Evolutionary conservation across 2,888 invertebrate species (phyloP), one percentile per base, ranked within the genome.

Genomic region (Platerodrilus igneus): DNA sequence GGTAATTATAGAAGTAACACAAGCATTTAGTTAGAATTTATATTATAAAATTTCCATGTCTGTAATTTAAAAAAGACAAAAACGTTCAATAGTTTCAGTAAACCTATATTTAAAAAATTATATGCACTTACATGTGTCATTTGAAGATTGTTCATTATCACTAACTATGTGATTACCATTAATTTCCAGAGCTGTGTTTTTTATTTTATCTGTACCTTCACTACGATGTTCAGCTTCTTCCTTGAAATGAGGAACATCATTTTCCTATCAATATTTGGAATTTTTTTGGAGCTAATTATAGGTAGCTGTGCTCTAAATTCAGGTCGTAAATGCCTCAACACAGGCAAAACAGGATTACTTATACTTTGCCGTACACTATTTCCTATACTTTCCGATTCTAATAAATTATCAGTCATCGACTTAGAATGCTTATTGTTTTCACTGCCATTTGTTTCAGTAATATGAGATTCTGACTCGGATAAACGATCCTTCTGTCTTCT

Each of bases 241-340:
- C 10, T 3, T 11, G 10, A 23, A n/a, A 10, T 11, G 23, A 23
- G 19, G 19, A 28, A 42, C 52, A 62, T n/a, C n/a, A n/a, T n/a
- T n/a, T n/a, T n/a, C n/a, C n/a, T n/a, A n/a, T n/a, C n/a, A n/a
- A n/a, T n/a, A n/a, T n/a, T n/a, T n/a, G n/a, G n/a, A 59, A 56
- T 71, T 70, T 67, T 64, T 35, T 80, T 81, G 14, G 81, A 77
- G 19, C 78, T 80, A 18, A 78, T 66, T 11, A 83, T 78, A 0
- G 86, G 83, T 50, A 91, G 68, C 61, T 90, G 90, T 1, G 89
- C 88, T 13, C 89, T 73, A 63, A 91, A 91, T 61, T 91, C 90
- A 0, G 89, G 86, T 59, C 88, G 75, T 45, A 91, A 68, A 67
- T 89, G 88, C 65, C 88, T 76, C 47, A 91, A 66, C 8, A 91